phyloP scores from a whole-genome alignment of 2,797 vertebrate genomes.

The Helicolenus hilgendorfi region DNA sequence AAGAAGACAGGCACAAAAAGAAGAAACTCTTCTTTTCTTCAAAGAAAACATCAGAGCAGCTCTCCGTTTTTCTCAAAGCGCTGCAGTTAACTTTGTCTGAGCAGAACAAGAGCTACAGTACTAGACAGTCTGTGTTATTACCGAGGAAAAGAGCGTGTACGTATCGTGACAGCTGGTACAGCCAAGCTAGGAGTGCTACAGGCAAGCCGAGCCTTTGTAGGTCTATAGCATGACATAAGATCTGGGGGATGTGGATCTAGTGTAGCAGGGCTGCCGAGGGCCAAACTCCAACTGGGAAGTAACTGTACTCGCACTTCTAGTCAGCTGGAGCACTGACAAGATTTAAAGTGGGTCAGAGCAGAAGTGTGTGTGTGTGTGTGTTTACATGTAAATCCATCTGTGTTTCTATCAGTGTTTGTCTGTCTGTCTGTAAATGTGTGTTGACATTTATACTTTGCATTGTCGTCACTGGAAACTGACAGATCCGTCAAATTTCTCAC shows the following conservation, averaged over 20 bases:
- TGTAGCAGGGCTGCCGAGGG: slow-evolving; percentile 60
- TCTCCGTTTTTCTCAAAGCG: slow-evolving; percentile 15
- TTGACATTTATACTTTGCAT: slow-evolving; percentile 11
- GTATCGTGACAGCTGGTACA: slow-evolving; percentile 74
- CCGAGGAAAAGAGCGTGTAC: slow-evolving; percentile 17
- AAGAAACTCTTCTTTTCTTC: slow-evolving; percentile 5
- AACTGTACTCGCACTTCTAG: slow-evolving; percentile 62
- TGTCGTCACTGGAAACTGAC: slow-evolving; percentile 23
- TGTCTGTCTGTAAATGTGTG: slow-evolving; percentile 4
- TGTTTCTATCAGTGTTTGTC: slow-evolving; percentile 17
- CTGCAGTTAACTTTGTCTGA: slow-evolving; percentile 55
- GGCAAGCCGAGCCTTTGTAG: slow-evolving; percentile 55
- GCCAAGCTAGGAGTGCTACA: slow-evolving; percentile 43
- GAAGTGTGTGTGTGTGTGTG: slow-evolving; percentile 1
- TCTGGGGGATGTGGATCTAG: slow-evolving; percentile 60
- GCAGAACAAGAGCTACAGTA: slow-evolving; percentile 30
- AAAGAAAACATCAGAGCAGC: slow-evolving; percentile 39
- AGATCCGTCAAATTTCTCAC: slow-evolving; percentile 12
- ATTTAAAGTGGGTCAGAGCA: slow-evolving; percentile 79
- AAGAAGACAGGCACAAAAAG: slow-evolving; percentile 14
- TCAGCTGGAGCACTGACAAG: slow-evolving; percentile 58
- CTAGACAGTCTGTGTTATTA: slow-evolving; percentile 44
- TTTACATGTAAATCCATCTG: slow-evolving; percentile 7
- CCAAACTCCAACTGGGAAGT: slow-evolving; percentile 67
- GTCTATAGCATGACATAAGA: slow-evolving; percentile 68